Percentiles rank a stretch among this genome's conserved stretches.
Conservation (phyloP, 2,797 vertebrate species). For the Tapirus indicus region DNA sequence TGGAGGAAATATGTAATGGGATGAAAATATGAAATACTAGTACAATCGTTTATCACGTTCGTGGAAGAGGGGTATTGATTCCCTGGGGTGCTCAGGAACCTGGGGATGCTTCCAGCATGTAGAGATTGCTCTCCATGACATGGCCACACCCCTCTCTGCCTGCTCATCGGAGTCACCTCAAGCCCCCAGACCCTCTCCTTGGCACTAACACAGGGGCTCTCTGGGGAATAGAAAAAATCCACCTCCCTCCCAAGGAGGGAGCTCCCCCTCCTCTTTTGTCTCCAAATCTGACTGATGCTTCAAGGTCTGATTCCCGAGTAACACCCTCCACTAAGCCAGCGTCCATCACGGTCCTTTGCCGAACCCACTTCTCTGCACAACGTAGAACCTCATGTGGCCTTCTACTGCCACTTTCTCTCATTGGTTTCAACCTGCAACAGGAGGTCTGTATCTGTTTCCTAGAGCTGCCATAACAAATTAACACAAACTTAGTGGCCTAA, state of each 20-base stretch:
- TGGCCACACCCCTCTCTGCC: background rate
- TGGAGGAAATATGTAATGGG: slow-evolving; percentile 28
- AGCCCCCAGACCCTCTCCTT: background rate
- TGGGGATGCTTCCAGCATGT: background rate
- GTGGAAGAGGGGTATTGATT: slow-evolving; percentile 54
- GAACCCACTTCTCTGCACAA: background rate
- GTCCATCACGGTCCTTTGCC: background rate
- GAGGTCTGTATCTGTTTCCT: background rate
- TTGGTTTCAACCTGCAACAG: background rate
- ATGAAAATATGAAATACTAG: slow-evolving; percentile 40
- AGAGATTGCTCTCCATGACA: background rate
- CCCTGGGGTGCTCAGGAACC: background rate
- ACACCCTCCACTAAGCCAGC: background rate
- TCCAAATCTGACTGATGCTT: background rate
- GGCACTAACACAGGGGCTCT: background rate
- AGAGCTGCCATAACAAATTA: background rate
- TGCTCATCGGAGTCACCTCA: background rate
- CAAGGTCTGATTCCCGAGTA: background rate
- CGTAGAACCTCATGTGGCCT: background rate
- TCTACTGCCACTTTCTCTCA: background rate
- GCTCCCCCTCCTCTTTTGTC: background rate
- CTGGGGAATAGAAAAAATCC: background rate
- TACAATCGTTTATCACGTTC: slow-evolving; percentile 32
- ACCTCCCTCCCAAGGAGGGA: background rate
- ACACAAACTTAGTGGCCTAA: background rate